A percentile compares a stretch with the other conserved stretches of the same genome.
Evolutionary conservation across 2,888 invertebrate genomes (phyloP).

Genomic region (Chesias legatella): DNA sequence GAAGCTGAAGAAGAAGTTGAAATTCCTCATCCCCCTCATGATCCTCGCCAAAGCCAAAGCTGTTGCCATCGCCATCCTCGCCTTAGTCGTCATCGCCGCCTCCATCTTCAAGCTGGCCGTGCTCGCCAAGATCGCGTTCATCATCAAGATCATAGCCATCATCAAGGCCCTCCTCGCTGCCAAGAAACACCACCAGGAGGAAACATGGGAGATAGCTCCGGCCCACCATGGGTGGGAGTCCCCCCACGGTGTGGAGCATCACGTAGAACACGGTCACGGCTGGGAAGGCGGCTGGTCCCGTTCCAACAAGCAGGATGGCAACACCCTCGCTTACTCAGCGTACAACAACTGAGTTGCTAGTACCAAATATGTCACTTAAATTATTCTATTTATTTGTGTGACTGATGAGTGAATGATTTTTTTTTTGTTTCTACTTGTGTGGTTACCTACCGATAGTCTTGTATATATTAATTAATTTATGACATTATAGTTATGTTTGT

Average conservation of each 20-base stretch:
- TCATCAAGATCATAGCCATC: slow-evolving; percentile 59
- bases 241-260: slow-evolving; percentile 40
- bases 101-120: slow-evolving; percentile 86
- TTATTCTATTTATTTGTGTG: slow-evolving; percentile 33
- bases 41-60: slow-evolving; percentile 85
- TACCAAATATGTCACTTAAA: slow-evolving; percentile 40
- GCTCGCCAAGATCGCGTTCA: slow-evolving; percentile 87
- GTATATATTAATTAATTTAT: slow-evolving; percentile 26
- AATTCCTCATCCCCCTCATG: slow-evolving; percentile 72
- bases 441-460: slow-evolving; percentile 12
- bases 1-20: slow-evolving; percentile 81
- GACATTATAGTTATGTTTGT: slow-evolving; percentile 28
- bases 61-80: slow-evolving; percentile 82
- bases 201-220: slow-evolving; percentile 39
- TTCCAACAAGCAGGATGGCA: slow-evolving; percentile 58
- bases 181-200: slow-evolving; percentile 59
- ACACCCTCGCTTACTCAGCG: slow-evolving; percentile 63
- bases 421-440: slow-evolving; percentile 37
- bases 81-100: slow-evolving; percentile 84
- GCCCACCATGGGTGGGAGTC: slow-evolving; percentile 47
- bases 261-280: slow-evolving; percentile 51
- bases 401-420: slow-evolving; percentile 40
- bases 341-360: slow-evolving; percentile 48
- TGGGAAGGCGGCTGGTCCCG: slow-evolving; percentile 72
- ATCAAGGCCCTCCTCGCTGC: slow-evolving; percentile 59